phyloP scores from a whole-genome alignment of 2,797 vertebrate genomes.

The Phrynocephalus vlangalii region DNA sequence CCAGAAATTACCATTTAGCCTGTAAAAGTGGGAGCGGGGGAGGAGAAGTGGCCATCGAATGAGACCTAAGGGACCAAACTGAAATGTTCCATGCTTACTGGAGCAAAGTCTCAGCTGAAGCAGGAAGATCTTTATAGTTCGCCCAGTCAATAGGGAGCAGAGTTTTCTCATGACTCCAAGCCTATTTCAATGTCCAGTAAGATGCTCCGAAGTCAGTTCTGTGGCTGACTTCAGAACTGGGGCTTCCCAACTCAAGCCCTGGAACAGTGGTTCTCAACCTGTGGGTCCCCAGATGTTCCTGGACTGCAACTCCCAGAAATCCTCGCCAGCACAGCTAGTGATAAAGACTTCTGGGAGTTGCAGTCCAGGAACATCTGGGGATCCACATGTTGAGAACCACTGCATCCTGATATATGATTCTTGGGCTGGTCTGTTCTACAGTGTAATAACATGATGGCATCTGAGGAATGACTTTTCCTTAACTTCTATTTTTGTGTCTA shows the following conservation, averaged over 20 bases:
- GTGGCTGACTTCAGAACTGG: background rate
- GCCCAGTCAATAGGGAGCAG: background rate
- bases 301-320: too few relatives aligned
- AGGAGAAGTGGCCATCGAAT: background rate
- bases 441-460: background rate
- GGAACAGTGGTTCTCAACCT: too few relatives aligned
- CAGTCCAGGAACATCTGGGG: too few relatives aligned
- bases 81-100: background rate
- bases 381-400: too few relatives aligned
- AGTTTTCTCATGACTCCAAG: background rate
- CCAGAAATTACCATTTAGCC: too few relatives aligned
- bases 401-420: background rate
- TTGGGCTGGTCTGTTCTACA: constrained; percentile 6
- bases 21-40: too few relatives aligned
- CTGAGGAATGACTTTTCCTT: background rate
- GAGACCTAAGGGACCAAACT: background rate
- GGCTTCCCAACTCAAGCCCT: background rate
- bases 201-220: background rate
- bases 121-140: background rate
- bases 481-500: background rate
- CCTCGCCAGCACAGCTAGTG: too few relatives aligned
- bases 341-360: too few relatives aligned
- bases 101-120: background rate
- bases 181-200: background rate
- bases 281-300: too few relatives aligned